Evolutionary conservation across 2,888 invertebrate species (phyloP).

Genomic region (Philopedon plagiatum): DNA sequence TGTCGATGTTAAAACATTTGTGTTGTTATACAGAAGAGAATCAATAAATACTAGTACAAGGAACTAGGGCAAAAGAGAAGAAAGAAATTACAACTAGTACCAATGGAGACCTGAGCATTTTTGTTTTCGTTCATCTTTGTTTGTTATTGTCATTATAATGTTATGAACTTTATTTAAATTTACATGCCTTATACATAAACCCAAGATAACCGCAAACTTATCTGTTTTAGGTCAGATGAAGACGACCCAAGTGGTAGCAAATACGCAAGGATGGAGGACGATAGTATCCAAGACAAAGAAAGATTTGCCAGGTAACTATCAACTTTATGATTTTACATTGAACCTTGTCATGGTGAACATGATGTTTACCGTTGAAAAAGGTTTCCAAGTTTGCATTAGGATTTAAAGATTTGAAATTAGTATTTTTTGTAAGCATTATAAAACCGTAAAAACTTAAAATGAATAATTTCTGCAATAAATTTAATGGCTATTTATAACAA

Average conservation of each 20-base stretch:
- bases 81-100: too few species aligned
- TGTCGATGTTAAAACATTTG: too few species aligned
- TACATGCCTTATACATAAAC: neutral
- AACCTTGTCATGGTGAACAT: neutral
- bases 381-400: neutral
- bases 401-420: neutral
- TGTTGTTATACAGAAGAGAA: too few species aligned
- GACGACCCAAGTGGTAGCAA: constrained; percentile 85
- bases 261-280: constrained; percentile 91
- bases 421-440: neutral
- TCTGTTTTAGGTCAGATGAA: constrained; percentile 81
- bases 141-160: too few species aligned
- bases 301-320: constrained; percentile 90
- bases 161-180: too few species aligned
- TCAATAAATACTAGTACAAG: too few species aligned
- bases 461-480: constrained; percentile 16
- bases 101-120: too few species aligned
- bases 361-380: neutral
- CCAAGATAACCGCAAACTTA: neutral
- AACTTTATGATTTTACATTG: constrained; percentile 55
- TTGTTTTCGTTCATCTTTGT: too few species aligned
- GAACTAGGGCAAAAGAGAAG: too few species aligned
- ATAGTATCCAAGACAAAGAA: constrained; percentile 96
- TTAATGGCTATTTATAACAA: constrained; percentile 20
- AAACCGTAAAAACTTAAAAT: constrained; percentile 3